Evolutionary conservation across 2,113 vertebrate species (phyloP).

Genomic region (Microcebus tavaratra): DNA sequence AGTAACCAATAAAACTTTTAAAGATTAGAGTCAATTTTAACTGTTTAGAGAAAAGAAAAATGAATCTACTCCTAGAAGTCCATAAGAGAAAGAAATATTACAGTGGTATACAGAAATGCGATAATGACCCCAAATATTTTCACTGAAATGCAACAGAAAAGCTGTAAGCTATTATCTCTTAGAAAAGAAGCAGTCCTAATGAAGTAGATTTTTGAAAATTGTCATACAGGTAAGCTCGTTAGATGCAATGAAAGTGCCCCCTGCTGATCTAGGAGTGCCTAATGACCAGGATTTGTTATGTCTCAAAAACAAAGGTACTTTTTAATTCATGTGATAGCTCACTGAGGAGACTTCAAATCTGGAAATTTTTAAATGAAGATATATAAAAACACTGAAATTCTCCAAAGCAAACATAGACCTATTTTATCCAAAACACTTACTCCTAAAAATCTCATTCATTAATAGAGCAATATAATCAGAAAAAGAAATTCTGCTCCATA

Average conservation of each 20-base stretch:
- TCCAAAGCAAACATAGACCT: slow-evolving; percentile 52
- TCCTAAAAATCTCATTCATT: slow-evolving; percentile 58
- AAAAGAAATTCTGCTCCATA: slow-evolving; percentile 22
- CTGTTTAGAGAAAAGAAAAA: slow-evolving; percentile 55
- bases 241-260: slow-evolving; percentile 81
- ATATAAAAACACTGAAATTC: slow-evolving; percentile 55
- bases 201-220: slow-evolving; percentile 84
- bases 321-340: slow-evolving; percentile 81
- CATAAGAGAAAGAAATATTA: slow-evolving; percentile 76
- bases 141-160: slow-evolving; percentile 79
- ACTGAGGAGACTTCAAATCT: slow-evolving; percentile 73
- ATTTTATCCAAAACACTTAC: slow-evolving; percentile 34
- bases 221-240: slow-evolving; percentile 85
- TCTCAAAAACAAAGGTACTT: slow-evolving; percentile 84
- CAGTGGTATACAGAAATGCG: slow-evolving; percentile 70
- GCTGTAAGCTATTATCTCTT: slow-evolving; percentile 78
- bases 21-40: slow-evolving; percentile 78
- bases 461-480: slow-evolving; percentile 35
- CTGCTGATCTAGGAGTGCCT: slow-evolving; percentile 82
- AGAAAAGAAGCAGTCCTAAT: slow-evolving; percentile 83
- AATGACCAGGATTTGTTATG: slow-evolving; percentile 82
- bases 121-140: slow-evolving; percentile 83
- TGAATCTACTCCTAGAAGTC: slow-evolving; percentile 56
- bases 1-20: slow-evolving; percentile 53
- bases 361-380: slow-evolving; percentile 71